These are phyloP conservation scores for Cephus runcator DNA, from an alignment of 2,888 invertebrate genomes.

Conservation along the genomic window DNA sequence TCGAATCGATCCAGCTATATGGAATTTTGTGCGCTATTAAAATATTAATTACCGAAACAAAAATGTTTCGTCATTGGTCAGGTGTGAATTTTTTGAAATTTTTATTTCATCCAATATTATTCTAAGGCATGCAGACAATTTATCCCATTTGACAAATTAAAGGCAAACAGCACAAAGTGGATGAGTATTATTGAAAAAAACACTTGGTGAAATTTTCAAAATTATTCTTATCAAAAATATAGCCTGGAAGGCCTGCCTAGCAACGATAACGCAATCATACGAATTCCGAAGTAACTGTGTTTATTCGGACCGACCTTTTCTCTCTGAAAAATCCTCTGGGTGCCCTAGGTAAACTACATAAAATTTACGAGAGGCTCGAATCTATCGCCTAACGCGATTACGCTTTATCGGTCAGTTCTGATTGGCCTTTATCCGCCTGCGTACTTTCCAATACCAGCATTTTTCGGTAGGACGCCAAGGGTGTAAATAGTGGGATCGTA, in stretches of 20 bases:
- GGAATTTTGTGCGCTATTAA: too few relatives aligned
- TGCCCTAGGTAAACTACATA: neutral
- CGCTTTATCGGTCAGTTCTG: neutral
- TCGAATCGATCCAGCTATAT: too few relatives aligned
- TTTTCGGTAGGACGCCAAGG: neutral
- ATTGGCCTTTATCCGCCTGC: neutral
- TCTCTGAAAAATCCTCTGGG: neutral
- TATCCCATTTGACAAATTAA: too few relatives aligned
- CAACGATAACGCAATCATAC: neutral
- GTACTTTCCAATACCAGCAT: neutral
- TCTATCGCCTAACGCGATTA: neutral
- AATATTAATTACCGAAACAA: too few relatives aligned
- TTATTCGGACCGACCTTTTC: neutral
- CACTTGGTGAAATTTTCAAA: neutral
- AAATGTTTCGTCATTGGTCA: too few relatives aligned
- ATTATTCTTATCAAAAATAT: neutral
- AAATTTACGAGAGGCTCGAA: neutral
- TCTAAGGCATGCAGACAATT: too few relatives aligned
- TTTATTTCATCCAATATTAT: too few relatives aligned
- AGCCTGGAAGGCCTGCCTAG: neutral
- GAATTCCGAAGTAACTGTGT: neutral
- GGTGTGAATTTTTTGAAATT: too few relatives aligned
- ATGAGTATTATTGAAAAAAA: neutral
- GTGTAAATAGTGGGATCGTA: neutral
- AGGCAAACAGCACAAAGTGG: too few relatives aligned